phyloP scores from a whole-genome alignment of 53 echinoderm and acorn worm species.

The Henricia sp. region DNA sequence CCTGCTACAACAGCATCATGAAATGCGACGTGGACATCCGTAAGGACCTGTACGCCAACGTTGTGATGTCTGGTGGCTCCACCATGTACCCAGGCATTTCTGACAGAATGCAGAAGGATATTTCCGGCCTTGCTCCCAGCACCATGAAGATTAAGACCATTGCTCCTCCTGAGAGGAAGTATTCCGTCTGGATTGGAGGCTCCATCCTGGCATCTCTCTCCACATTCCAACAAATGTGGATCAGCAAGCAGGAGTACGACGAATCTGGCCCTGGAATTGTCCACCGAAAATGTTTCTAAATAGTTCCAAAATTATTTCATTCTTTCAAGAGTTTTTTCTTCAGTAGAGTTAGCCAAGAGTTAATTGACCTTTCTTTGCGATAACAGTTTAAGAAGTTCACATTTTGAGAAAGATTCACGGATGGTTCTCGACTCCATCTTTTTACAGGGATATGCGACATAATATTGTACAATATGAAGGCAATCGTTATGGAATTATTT shows the following conservation, averaged over 20 bases:
- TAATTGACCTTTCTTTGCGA: no score
- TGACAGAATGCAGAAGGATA: constrained; percentile 95
- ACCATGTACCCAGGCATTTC: constrained; percentile 97
- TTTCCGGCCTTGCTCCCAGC: constrained; percentile 87
- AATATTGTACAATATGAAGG: no score
- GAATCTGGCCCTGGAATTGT: constrained; percentile 80
- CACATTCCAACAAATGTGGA: constrained; percentile 96
- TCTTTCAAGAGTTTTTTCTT: background rate
- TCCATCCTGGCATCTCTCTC: constrained; percentile 91
- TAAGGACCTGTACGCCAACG: constrained; percentile 94
- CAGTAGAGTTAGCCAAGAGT: no score
- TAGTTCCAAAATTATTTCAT: background rate
- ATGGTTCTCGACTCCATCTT: no score
- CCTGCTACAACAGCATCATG: constrained; percentile 92
- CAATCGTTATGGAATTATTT: no score
- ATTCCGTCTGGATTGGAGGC: no score
- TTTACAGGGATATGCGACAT: no score
- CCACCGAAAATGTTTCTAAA: constrained; percentile 81
- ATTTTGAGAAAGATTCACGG: no score
- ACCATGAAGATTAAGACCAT: constrained; percentile 99
- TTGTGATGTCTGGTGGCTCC: constrained; percentile 89
- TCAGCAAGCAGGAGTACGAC: constrained; percentile 91
- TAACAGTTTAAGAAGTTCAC: no score
- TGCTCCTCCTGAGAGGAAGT: no score
- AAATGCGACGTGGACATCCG: constrained; percentile 98